Evolutionary conservation across 2,797 vertebrate species (phyloP).

Genomic region (Eidolon dupreanum): DNA sequence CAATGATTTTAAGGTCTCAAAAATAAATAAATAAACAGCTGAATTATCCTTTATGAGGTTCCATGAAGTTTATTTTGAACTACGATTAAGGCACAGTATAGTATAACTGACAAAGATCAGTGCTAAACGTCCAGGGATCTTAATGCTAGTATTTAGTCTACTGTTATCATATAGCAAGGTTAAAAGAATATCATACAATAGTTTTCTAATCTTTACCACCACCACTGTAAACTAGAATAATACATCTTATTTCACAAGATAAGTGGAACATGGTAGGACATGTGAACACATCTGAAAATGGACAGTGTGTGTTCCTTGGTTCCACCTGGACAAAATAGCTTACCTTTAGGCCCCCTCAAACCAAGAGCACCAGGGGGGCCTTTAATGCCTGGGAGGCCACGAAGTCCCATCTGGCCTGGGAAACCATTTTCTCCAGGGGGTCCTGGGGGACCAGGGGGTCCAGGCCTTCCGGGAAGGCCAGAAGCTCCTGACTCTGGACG

Average conservation of each 20-base stretch:
- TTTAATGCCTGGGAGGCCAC: slow-evolving; percentile 97
- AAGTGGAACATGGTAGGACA: neutral
- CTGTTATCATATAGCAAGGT: neutral
- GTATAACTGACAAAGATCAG: neutral
- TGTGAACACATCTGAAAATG: neutral
- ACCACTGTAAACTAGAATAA: neutral
- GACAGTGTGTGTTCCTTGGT: neutral
- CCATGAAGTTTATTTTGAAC: neutral
- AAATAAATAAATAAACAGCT: neutral
- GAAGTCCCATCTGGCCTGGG: slow-evolving; percentile 93
- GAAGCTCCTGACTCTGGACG: slow-evolving; percentile 94
- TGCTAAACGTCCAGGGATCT: neutral
- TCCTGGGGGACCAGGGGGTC: slow-evolving; percentile 92
- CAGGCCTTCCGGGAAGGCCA: slow-evolving; percentile 95
- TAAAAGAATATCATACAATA: neutral
- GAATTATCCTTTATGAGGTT: neutral
- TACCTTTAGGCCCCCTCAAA: slow-evolving; percentile 95
- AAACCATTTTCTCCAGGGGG: slow-evolving; percentile 94
- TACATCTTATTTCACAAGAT: neutral
- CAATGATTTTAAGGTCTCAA: neutral
- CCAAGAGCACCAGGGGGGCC: slow-evolving; percentile 93
- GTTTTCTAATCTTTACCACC: neutral
- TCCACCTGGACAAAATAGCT: slow-evolving; percentile 65
- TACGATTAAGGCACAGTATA: neutral
- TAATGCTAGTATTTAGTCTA: neutral